phyloP scores from a whole-genome alignment of 2,797 vertebrate species.

The Oophaga sylvatica region DNA sequence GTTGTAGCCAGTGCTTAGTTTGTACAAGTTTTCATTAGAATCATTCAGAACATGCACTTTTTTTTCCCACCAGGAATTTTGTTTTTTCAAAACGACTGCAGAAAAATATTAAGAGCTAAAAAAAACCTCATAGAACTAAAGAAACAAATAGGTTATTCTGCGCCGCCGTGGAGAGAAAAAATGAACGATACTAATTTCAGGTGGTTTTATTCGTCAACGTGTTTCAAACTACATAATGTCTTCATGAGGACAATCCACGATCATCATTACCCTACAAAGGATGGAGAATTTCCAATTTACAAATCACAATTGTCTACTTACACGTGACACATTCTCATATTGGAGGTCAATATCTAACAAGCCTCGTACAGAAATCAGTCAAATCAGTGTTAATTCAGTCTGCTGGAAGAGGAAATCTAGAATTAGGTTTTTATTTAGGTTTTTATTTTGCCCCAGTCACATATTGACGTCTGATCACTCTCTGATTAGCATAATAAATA shows the following conservation, averaged over 20 bases:
- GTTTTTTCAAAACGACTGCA: too few species aligned
- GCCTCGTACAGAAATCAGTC: neutral
- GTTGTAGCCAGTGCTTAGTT: too few species aligned
- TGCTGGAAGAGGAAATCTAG: neutral
- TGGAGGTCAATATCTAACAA: neutral
- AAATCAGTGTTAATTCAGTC: conserved; percentile 8
- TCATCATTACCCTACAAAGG: neutral
- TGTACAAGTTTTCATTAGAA: too few species aligned
- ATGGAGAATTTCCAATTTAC: neutral
- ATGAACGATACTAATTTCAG: too few species aligned
- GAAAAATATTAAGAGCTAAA: too few species aligned
- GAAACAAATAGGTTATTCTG: too few species aligned
- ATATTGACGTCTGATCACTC: neutral
- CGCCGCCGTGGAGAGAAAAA: too few species aligned
- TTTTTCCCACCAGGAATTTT: too few species aligned
- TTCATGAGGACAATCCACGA: neutral
- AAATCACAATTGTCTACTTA: neutral
- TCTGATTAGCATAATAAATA: neutral
- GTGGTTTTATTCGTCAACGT: too few species aligned
- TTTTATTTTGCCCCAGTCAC: neutral
- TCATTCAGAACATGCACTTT: too few species aligned
- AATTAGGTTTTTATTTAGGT: neutral
- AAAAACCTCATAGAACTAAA: too few species aligned
- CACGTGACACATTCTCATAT: conserved; percentile 1
- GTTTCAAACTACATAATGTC: too few species aligned